A percentile compares a stretch with the other conserved stretches of the same genome.
Conservation (phyloP, 2,113 vertebrate species). For the Nyctereutes procyonoides region DNA sequence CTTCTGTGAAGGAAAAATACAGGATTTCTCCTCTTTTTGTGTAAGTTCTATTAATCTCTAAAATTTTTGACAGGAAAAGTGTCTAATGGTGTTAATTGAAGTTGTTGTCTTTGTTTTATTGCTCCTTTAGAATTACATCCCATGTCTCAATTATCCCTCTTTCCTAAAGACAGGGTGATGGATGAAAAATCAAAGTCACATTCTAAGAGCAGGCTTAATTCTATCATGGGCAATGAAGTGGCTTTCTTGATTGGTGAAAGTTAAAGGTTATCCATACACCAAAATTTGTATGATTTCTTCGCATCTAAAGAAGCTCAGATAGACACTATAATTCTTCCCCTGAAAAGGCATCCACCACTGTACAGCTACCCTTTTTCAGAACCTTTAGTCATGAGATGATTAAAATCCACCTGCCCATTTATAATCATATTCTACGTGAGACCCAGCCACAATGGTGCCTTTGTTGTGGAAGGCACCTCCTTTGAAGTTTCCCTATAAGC, state of each 20-base stretch:
- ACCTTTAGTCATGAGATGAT: background rate
- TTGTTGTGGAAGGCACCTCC: background rate
- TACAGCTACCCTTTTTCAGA: background rate
- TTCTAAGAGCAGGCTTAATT: background rate
- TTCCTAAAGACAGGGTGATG: background rate
- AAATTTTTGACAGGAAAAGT: background rate
- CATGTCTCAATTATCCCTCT: background rate
- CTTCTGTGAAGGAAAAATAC: background rate
- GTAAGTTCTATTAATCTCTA: background rate
- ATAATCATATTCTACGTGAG: no score
- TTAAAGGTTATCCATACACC: background rate
- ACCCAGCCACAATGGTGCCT: background rate
- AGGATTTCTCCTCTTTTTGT: no score
- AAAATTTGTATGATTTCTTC: background rate
- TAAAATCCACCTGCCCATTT: background rate
- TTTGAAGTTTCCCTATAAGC: background rate
- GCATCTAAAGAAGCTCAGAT: background rate
- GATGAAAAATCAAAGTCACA: background rate
- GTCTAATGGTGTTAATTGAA: background rate
- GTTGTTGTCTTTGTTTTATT: background rate
- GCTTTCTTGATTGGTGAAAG: background rate
- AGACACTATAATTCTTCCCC: background rate
- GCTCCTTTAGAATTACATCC: background rate
- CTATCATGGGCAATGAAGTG: background rate
- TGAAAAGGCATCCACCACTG: background rate